phyloP scores from a whole-genome alignment of 2,888 invertebrate genomes.

The Eurytoma californica region DNA sequence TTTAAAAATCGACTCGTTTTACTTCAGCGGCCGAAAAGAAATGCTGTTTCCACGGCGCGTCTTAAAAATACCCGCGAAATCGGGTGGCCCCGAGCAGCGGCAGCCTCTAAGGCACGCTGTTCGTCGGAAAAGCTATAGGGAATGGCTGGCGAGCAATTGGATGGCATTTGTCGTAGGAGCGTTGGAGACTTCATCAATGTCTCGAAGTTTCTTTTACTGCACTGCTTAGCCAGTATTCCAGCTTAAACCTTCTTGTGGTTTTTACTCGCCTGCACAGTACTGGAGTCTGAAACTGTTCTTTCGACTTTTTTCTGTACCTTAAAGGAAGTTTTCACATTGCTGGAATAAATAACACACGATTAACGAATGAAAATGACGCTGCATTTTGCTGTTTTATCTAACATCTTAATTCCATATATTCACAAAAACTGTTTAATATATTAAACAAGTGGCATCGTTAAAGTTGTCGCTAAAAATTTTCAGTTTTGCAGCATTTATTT shows the following conservation, averaged over 20 bases:
- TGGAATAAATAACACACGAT: too few species aligned
- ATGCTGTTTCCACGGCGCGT: neutral
- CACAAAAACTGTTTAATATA: too few species aligned
- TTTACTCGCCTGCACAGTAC: conserved; percentile 64
- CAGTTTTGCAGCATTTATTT: too few species aligned
- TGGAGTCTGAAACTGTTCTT: conserved; percentile 30
- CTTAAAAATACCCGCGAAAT: conserved; percentile 40
- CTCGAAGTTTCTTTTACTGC: conserved; percentile 69
- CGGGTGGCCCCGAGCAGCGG: neutral
- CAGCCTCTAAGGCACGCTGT: conserved; percentile 4
- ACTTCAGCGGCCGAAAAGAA: too few species aligned
- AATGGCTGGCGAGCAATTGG: conserved; percentile 62
- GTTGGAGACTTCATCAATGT: conserved; percentile 70
- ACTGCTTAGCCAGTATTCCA: conserved; percentile 61
- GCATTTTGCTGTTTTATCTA: too few species aligned
- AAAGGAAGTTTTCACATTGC: neutral
- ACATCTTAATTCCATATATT: too few species aligned
- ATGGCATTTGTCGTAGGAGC: conserved; percentile 67
- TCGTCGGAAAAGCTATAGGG: conserved; percentile 35
- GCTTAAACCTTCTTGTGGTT: conserved; percentile 48
- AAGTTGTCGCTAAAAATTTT: too few species aligned
- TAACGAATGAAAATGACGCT: too few species aligned
- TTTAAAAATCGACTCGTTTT: conserved; percentile 33
- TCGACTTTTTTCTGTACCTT: conserved; percentile 1
- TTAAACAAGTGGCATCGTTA: too few species aligned